These are phyloP conservation scores for Aricia agestis DNA, from an alignment of 1,140 invertebrate genomes.

Conservation along the genomic window DNA sequence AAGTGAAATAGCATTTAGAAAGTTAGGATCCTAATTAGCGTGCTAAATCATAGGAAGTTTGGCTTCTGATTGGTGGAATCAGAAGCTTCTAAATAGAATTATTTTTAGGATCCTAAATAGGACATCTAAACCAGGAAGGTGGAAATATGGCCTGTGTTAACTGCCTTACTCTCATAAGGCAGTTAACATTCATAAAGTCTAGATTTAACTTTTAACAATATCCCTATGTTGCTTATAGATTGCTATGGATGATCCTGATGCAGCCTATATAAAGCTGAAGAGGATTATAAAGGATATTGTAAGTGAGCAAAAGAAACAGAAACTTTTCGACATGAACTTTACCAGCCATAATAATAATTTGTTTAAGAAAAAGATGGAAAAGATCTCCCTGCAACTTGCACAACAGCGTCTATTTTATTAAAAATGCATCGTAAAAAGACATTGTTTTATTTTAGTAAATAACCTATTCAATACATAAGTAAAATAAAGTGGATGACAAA, in stretches of 20 bases:
- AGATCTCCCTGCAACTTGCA: slow-evolving; percentile 55
- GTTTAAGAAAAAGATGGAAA: slow-evolving; percentile 39
- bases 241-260: slow-evolving; percentile 48
- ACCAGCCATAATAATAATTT: slow-evolving; percentile 38
- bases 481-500: slow-evolving; percentile 39
- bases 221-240: slow-evolving; percentile 41
- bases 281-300: slow-evolving; percentile 53
- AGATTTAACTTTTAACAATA: no score
- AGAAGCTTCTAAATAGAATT: no score
- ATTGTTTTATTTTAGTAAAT: slow-evolving; percentile 55
- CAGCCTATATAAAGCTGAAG: slow-evolving; percentile 51
- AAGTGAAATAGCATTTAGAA: no score
- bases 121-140: no score
- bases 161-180: no score
- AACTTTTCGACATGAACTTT: slow-evolving; percentile 61
- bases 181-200: no score
- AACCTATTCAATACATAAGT: slow-evolving; percentile 53
- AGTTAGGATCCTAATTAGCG: no score
- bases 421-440: slow-evolving; percentile 46
- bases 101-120: no score
- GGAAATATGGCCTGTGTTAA: no score
- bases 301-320: slow-evolving; percentile 42
- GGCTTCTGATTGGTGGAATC: no score
- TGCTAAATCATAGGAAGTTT: no score
- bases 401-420: slow-evolving; percentile 51